These are phyloP conservation scores for Empidonax alnorum DNA, from an alignment of 2,113 vertebrate species.

Conservation along the genomic window DNA sequence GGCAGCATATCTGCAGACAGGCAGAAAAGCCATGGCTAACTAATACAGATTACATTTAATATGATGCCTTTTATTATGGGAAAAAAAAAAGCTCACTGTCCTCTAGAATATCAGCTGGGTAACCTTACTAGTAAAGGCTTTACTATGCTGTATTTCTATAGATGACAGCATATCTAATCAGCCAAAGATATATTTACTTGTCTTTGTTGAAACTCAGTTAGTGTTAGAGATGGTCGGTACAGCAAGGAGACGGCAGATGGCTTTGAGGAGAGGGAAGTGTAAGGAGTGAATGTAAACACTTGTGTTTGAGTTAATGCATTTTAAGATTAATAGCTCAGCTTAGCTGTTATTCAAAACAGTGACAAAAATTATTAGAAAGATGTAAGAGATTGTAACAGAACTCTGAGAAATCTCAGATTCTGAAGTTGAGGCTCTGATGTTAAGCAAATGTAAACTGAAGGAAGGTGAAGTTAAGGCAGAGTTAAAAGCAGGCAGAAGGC, in stretches of 20 bases:
- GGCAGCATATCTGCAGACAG: background rate
- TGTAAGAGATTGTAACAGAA: background rate
- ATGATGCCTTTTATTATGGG: background rate
- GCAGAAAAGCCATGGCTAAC: background rate
- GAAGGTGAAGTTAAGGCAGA: background rate
- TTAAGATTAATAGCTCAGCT: background rate
- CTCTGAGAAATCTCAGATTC: background rate
- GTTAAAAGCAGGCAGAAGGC: background rate
- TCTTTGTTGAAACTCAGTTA: background rate
- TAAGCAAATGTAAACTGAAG: background rate
- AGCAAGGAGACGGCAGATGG: background rate
- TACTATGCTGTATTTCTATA: background rate
- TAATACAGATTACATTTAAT: background rate
- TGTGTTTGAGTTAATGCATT: background rate
- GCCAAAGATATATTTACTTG: background rate
- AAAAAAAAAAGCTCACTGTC: background rate
- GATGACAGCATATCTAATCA: background rate
- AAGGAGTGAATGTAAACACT: background rate
- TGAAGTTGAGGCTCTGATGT: background rate
- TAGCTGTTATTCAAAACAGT: background rate
- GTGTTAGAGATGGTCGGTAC: background rate
- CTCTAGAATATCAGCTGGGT: background rate
- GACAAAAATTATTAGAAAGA: background rate
- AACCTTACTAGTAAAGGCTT: background rate
- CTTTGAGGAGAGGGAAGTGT: background rate